Base-by-base conservation (phyloP, 2,888 invertebrate genomes). In the Ariolimax columbianus region DNA sequence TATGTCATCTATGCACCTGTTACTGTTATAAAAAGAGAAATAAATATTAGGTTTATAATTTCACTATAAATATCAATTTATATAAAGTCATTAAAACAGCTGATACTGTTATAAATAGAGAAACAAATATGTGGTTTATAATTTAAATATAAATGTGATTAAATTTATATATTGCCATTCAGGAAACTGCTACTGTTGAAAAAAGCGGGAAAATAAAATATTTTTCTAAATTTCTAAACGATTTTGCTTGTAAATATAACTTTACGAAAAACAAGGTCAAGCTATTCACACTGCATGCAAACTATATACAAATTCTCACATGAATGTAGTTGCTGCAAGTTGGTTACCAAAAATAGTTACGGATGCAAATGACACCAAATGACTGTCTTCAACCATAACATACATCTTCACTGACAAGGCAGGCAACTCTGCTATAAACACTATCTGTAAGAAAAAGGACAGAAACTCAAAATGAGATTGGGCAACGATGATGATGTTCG, bases 371-470 rank as follows among this genome's bases (percentile, higher is more conserved):
- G 70, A 47, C 30, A 33, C n/a, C 1, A 30, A 19, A 19, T 55
- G 40, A 30, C 47, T 19, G 23, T 77, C 77, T 70, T 82, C 82
- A 6, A 72, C 38, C 17, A 86, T 26, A 36, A 80, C 72, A 77
- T 80, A 88, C 11, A 82, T 47, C 36, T 82, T 70, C 30, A 89
- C n/a, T 11, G 89, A 87, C 79, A 98, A 95, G 11, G 98, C 96
- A 43, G 96, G 96, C 30, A 98, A 95, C 55, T 95, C 95, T 0
- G 96, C 97, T 43, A 96, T 95, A 95, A 98, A 93, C 36, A 93
- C 90, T 23, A 94, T 87, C 93, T 94, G 89, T n/a, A n/a, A n/a
- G 75, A 89, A 88, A 82, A 17, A 77, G 7, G 19, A 33, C 26
- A 47, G 75, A 75, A 40, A 75, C 19, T 7, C 11, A 33, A 23